Conservation (phyloP, 2,797 vertebrate genomes). For the Borostomias antarcticus region DNA sequence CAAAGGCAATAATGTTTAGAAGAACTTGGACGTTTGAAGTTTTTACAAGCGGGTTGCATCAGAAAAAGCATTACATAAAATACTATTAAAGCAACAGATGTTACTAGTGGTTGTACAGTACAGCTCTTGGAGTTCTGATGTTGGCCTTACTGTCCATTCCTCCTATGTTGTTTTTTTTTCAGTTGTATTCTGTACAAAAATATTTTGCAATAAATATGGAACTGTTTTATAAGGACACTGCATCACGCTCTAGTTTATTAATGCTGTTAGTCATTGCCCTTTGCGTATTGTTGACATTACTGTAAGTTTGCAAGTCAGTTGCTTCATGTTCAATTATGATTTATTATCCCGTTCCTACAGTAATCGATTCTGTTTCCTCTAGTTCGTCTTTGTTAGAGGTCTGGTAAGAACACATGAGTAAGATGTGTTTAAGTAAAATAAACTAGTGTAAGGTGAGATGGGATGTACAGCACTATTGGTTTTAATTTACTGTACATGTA, state of each 20-base stretch:
- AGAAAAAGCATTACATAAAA: slow-evolving; percentile 49
- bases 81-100: slow-evolving; percentile 67
- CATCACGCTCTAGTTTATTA: neutral
- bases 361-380: neutral
- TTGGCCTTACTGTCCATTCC: slow-evolving; percentile 84
- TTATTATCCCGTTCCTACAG: neutral
- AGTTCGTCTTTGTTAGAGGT: neutral
- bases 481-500: too few relatives aligned
- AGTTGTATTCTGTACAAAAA: slow-evolving; percentile 83
- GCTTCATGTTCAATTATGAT: neutral
- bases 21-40: slow-evolving; percentile 33
- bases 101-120: slow-evolving; percentile 78
- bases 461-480: too few relatives aligned
- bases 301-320: neutral
- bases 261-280: neutral
- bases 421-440: neutral
- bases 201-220: slow-evolving; percentile 88
- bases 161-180: slow-evolving; percentile 71
- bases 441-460: too few relatives aligned
- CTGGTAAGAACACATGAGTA: neutral
- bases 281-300: neutral
- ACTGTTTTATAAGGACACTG: slow-evolving; percentile 76
- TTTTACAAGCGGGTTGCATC: slow-evolving; percentile 48
- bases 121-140: slow-evolving; percentile 75
- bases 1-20: slow-evolving; percentile 67